Base-by-base conservation (phyloP, 1,140 invertebrate genomes). In the Lycorma delicatula region DNA sequence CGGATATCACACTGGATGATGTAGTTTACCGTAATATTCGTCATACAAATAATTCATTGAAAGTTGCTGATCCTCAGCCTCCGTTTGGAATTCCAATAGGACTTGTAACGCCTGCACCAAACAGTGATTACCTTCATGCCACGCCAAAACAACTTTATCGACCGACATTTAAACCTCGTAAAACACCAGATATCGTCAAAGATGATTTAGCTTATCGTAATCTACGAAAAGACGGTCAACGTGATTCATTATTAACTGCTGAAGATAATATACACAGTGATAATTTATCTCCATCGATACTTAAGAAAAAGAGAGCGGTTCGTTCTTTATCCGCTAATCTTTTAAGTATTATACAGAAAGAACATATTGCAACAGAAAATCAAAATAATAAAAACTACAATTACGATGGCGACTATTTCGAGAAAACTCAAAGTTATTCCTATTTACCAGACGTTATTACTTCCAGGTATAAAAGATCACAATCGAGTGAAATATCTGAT, bases 71-170 rank as follows among this genome's bases (percentile, higher is more conserved):
- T 55, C 87, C 86, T 6, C 90, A 93, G 67, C 90, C 89, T 23
- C 89, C 87, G 1, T 93, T 94, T 70, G 91, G 91, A 13, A 93
- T 94, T 65, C 90, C 91, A 0, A 66, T 93, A 9, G 86, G 86
- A 4, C 89, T 88, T 7, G 79, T 91, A 4, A 78, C 86, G 0
- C 77, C 82, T 6, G 82, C 85, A 16, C 79, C 89, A 0, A 81
- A 84, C 48, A 87, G 81, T 60, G 89, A 93, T 68, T 94, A 94
- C 66, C 74, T 93, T 34, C 89, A 92, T 64, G 83, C 83, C 0
- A 79, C 77, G 16, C 85, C 87, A 2, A 76, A 63, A 20, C 70
- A 78, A 26, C 77, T 77, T 58, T 75, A 72, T 56, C 75, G 79
- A 60, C 81, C 80, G 3, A 68, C 77, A 12, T 83, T 82, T 69